phyloP scores from a whole-genome alignment of 1,140 invertebrate genomes.

The Habropoda laboriosa region DNA sequence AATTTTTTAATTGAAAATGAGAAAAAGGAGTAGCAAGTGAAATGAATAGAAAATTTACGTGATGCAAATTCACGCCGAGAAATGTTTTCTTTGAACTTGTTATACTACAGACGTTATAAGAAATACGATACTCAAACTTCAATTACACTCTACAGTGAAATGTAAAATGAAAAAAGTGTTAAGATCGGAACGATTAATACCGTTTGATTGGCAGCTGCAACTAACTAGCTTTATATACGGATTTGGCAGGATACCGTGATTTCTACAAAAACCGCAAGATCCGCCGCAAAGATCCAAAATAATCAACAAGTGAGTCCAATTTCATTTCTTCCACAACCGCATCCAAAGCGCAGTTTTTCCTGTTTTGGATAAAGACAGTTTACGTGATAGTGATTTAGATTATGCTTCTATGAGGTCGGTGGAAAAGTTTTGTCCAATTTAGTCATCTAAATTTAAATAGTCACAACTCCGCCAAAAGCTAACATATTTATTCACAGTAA shows the following conservation, averaged over 20 bases:
- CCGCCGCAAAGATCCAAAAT: constrained; percentile 1
- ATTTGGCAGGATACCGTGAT: constrained; percentile 42
- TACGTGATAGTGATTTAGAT: too few relatives aligned
- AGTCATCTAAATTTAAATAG: too few relatives aligned
- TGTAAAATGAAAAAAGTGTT: background rate
- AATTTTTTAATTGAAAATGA: background rate
- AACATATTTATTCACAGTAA: too few relatives aligned
- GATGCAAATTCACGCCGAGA: background rate
- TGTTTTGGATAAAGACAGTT: too few relatives aligned
- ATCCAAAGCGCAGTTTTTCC: too few relatives aligned
- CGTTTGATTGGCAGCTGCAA: background rate
- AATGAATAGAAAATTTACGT: background rate
- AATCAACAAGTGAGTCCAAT: background rate
- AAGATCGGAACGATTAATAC: background rate
- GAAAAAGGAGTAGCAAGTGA: background rate
- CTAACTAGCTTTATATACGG: constrained; percentile 43
- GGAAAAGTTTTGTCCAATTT: too few relatives aligned
- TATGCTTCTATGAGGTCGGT: too few relatives aligned
- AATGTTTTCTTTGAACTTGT: background rate
- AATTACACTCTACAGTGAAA: background rate
- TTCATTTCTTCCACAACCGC: too few relatives aligned
- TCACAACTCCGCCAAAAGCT: too few relatives aligned
- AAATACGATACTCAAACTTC: background rate
- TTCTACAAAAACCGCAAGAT: constrained; percentile 47
- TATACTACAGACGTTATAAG: background rate